Conservation (phyloP, 1,140 invertebrate species). For the Temnothorax nylanderi region DNA sequence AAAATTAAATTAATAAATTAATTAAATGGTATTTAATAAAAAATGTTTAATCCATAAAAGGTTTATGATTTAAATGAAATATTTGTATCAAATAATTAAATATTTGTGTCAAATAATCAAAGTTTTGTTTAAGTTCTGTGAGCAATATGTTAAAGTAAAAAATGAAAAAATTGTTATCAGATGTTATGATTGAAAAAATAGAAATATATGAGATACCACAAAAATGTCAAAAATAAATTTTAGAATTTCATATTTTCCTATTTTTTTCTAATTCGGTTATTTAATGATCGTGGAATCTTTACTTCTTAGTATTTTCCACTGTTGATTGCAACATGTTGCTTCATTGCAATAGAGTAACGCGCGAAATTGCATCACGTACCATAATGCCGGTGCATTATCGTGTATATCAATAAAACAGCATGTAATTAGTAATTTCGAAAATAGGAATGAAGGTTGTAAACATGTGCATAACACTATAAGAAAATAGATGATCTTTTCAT, state of each 20-base stretch:
- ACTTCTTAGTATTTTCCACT: neutral
- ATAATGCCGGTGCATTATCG: conserved; percentile 38
- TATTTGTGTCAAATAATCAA: neutral
- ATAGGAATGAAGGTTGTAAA: conserved; percentile 49
- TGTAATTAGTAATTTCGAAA: conserved; percentile 50
- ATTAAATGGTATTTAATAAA: neutral
- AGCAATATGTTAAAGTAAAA: neutral
- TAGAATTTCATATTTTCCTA: neutral
- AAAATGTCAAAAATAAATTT: neutral
- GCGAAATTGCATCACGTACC: conserved; percentile 39
- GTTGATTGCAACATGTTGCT: conserved; percentile 36
- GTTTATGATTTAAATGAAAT: neutral
- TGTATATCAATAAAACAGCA: conserved; percentile 44
- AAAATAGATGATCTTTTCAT: conserved; percentile 55
- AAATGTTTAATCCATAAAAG: neutral
- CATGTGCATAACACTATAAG: conserved; percentile 8
- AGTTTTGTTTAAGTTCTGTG: neutral
- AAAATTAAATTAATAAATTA: conserved; percentile 9
- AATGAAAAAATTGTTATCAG: neutral
- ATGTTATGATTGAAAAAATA: conserved; percentile 2
- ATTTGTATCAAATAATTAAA: neutral
- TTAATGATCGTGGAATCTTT: neutral
- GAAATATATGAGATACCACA: neutral
- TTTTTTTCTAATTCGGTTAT: neutral
- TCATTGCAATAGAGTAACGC: conserved; percentile 24